Evolutionary conservation across 2,113 vertebrate species (phyloP).

Genomic region (Tauraco erythrolophus): DNA sequence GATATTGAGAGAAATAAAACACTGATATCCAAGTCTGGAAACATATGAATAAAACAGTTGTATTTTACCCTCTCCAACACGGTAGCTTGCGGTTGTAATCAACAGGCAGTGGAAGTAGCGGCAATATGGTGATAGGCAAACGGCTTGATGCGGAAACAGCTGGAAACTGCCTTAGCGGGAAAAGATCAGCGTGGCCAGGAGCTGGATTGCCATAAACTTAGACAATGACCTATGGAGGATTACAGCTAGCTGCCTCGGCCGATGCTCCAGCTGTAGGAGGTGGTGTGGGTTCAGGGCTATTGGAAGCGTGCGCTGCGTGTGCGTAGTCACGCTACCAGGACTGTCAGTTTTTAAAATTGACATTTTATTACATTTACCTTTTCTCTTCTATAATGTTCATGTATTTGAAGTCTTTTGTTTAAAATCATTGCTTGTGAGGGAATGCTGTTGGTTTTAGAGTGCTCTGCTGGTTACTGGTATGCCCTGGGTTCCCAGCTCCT

Average conservation of each 20-base stretch:
- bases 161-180: background rate
- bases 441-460: background rate
- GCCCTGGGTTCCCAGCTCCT: background rate
- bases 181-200: background rate
- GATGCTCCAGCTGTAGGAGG: background rate
- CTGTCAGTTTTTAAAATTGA: background rate
- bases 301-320: fast-evolving
- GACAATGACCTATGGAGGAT: background rate
- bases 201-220: background rate
- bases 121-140: background rate
- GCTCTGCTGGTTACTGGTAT: background rate
- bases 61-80: background rate
- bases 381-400: background rate
- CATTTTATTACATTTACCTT: background rate
- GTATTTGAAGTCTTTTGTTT: background rate
- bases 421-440: background rate
- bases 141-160: background rate
- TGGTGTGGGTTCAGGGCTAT: background rate
- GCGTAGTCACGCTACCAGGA: background rate
- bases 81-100: background rate
- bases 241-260: fast-evolving
- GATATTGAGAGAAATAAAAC: background rate
- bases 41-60: background rate
- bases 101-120: background rate
- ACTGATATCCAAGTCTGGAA: background rate